A percentile compares a stretch with the other conserved stretches of the same genome.
phyloP scores from a whole-genome alignment of 2,888 invertebrate species.

The Luffia ferchaultella region DNA sequence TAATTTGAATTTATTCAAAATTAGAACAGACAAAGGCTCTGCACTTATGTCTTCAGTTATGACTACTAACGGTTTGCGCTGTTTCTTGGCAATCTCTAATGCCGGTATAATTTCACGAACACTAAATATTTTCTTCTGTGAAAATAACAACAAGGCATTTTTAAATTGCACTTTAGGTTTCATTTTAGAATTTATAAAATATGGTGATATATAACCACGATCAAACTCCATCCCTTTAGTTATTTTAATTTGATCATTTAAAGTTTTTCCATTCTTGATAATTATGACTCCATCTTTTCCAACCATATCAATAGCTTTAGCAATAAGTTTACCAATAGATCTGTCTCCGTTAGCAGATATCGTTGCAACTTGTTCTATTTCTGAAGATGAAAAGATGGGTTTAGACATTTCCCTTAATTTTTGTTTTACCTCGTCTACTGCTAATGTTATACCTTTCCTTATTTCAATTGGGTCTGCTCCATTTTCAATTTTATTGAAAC shows the following conservation, averaged over 20 bases:
- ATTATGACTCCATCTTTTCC: slow-evolving; percentile 98
- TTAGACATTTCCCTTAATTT: slow-evolving; percentile 88
- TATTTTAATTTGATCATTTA: slow-evolving; percentile 92
- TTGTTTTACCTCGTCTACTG: slow-evolving; percentile 90
- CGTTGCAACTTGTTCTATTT: slow-evolving; percentile 98
- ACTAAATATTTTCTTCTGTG: slow-evolving; percentile 96
- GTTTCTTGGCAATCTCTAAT: slow-evolving; percentile 89
- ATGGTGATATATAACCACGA: slow-evolving; percentile 97
- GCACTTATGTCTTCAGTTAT: slow-evolving; percentile 95
- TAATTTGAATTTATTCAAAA: slow-evolving; percentile 87
- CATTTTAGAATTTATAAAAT: slow-evolving; percentile 98
- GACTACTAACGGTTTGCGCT: slow-evolving; percentile 92
- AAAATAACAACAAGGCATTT: slow-evolving; percentile 89
- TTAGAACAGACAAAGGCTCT: slow-evolving; percentile 90
- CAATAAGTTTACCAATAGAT: slow-evolving; percentile 89
- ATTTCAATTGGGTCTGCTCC: slow-evolving; percentile 98
- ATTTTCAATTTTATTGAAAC: slow-evolving; percentile 96
- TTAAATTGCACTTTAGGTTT: slow-evolving; percentile 97
- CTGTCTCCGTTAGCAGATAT: slow-evolving; percentile 98
- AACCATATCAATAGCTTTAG: slow-evolving; percentile 94
- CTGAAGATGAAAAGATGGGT: slow-evolving; percentile 92
- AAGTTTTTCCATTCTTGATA: slow-evolving; percentile 98
- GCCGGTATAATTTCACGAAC: slow-evolving; percentile 96
- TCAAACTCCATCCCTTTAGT: slow-evolving; percentile 99
- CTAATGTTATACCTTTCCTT: slow-evolving; percentile 87